These are phyloP conservation scores for Gymnodraco acuticeps DNA, from an alignment of 2,797 vertebrate genomes.

Conservation along the genomic window DNA sequence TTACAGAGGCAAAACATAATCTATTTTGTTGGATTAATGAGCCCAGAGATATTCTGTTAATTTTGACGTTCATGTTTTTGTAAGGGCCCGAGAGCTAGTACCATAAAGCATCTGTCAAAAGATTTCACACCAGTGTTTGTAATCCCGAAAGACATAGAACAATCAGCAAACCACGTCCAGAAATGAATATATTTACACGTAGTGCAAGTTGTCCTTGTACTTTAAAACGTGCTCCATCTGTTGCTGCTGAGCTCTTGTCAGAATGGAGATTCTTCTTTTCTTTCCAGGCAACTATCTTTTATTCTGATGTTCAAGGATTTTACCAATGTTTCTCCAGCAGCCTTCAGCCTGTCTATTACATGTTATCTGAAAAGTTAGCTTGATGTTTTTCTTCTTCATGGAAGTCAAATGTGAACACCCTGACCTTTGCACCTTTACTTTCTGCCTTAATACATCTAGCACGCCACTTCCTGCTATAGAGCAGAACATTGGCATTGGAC, in stretches of 20 bases:
- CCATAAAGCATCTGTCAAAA: conserved; percentile 16
- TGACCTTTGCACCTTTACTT: not conserved
- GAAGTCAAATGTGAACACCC: not conserved
- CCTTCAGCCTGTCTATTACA: conserved; percentile 5
- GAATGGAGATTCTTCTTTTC: conserved; percentile 3
- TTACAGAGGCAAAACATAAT: conserved; percentile 17
- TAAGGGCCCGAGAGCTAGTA: conserved; percentile 10
- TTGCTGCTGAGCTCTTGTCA: conserved; percentile 34
- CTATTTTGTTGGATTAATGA: conserved; percentile 26
- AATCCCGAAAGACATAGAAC: too few species aligned
- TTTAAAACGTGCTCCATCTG: not conserved
- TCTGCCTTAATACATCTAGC: not conserved
- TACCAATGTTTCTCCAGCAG: not conserved
- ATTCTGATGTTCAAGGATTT: conserved; percentile 25
- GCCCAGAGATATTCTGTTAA: conserved; percentile 2
- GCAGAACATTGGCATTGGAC: not conserved
- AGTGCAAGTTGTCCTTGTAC: conserved; percentile 26
- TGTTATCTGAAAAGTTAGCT: not conserved
- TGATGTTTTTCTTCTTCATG: not conserved
- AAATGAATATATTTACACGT: conserved; percentile 31
- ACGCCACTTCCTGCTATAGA: not conserved
- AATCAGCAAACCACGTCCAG: too few species aligned
- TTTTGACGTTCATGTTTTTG: conserved; percentile 13
- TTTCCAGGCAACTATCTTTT: conserved; percentile 8
- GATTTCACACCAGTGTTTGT: not conserved